phyloP scores from a whole-genome alignment of 2,888 invertebrate species.

The Orchestes rusci region DNA sequence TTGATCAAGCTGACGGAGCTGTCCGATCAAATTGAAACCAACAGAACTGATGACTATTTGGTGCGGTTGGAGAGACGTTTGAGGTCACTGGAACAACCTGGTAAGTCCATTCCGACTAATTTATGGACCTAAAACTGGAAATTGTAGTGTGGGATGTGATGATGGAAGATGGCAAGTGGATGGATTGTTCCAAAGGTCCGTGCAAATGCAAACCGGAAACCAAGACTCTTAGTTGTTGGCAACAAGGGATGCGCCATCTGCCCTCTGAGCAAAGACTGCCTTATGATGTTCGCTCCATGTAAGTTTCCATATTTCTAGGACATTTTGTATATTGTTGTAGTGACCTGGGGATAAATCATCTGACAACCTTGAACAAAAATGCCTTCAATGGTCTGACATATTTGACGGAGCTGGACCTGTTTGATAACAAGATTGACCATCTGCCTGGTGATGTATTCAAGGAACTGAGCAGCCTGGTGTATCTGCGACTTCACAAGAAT shows the following conservation, averaged over 20 bases:
- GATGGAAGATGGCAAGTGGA: conserved; percentile 52
- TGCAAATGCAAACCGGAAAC: conserved; percentile 61
- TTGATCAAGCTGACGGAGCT: conserved; percentile 33
- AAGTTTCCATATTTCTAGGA: conserved; percentile 39
- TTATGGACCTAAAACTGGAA: no score
- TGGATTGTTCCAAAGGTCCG: conserved; percentile 54
- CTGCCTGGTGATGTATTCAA: conserved; percentile 60
- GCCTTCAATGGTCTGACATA: conserved; percentile 59
- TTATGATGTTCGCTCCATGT: conserved; percentile 58
- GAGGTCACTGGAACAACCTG: conserved; percentile 62
- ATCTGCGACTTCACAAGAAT: conserved; percentile 63
- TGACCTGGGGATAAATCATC: conserved; percentile 63
- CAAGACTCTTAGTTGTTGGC: conserved; percentile 62
- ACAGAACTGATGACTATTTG: conserved; percentile 40
- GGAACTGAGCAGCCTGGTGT: conserved; percentile 53
- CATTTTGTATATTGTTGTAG: conserved; percentile 41
- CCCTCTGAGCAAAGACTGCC: conserved; percentile 58
- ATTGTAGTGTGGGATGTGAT: conserved; percentile 59
- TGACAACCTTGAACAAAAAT: conserved; percentile 61
- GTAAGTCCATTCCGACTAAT: conserved; percentile 47
- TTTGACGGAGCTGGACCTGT: conserved; percentile 61
- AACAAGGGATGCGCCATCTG: conserved; percentile 52
- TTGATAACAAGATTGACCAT: conserved; percentile 64
- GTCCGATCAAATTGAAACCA: conserved; percentile 35
- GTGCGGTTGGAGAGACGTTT: conserved; percentile 56